Evolutionary conservation across 2,113 vertebrate species (phyloP).

Genomic region (Limnothrissa miodon): DNA sequence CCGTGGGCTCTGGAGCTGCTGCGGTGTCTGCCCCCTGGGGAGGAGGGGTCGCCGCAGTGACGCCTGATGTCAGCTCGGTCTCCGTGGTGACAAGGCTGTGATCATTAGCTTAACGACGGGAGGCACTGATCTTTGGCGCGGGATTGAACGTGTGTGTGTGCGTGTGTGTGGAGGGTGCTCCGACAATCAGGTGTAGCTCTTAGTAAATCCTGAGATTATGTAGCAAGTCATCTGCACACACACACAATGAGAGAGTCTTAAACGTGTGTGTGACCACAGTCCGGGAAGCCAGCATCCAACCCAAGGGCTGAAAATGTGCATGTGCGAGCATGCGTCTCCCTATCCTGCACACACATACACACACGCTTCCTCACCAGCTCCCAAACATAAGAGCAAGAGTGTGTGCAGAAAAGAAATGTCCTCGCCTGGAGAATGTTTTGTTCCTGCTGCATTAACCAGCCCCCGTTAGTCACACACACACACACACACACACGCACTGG

Average conservation of each 20-base stretch:
- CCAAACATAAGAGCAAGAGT: constrained; percentile 33
- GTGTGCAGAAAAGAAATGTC: constrained; percentile 1
- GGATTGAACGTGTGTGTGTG: constrained; percentile 27
- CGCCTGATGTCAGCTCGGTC: constrained; percentile 25
- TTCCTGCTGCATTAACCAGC: constrained; percentile 14
- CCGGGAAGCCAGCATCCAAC: constrained; percentile 19
- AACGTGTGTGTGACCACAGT: background rate
- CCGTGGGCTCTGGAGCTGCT: background rate
- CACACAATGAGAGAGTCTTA: background rate
- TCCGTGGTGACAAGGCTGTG: constrained; percentile 19
- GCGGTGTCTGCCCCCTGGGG: background rate
- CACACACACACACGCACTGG: background rate
- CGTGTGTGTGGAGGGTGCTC: constrained; percentile 27
- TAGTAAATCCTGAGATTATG: constrained; percentile 57
- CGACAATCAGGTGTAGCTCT: constrained; percentile 26
- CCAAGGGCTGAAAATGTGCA: constrained; percentile 17
- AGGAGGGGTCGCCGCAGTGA: constrained; percentile 30
- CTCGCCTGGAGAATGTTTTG: background rate
- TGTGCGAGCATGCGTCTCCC: background rate
- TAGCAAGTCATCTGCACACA: background rate
- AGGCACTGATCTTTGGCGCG: constrained; percentile 26
- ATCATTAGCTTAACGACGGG: constrained; percentile 31
- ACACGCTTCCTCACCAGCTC: constrained; percentile 29
- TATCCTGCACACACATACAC: constrained; percentile 24
- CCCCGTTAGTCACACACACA: background rate